Percentiles rank a stretch among this genome's conserved stretches.
phyloP scores from a whole-genome alignment of 2,888 invertebrate genomes.

The Xanthia icteritia region DNA sequence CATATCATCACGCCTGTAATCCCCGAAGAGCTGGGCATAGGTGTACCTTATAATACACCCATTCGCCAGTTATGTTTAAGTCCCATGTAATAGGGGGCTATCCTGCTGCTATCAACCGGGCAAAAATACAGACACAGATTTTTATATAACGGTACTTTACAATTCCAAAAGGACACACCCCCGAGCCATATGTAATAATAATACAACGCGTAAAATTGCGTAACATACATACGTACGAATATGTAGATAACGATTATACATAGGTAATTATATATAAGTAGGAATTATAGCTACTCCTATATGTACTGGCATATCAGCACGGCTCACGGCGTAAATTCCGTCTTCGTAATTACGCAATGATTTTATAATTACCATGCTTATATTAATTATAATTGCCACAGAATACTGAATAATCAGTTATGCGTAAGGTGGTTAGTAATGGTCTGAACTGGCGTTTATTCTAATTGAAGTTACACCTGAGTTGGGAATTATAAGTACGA shows the following conservation, averaged over 20 bases:
- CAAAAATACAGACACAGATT: no score
- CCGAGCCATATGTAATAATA: conserved; percentile 11
- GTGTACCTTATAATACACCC: no score
- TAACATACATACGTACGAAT: conserved; percentile 20
- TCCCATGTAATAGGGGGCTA: no score
- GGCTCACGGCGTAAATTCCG: conserved; percentile 23
- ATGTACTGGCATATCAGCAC: conserved; percentile 15
- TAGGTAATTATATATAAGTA: background rate
- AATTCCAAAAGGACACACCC: conserved; percentile 44
- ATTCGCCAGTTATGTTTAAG: no score
- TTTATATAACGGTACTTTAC: background rate
- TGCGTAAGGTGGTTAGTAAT: conserved; percentile 29
- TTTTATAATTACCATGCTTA: conserved; percentile 44
- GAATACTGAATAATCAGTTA: conserved; percentile 40
- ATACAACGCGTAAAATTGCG: conserved; percentile 30
- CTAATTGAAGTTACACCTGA: conserved; percentile 13
- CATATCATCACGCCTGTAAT: background rate
- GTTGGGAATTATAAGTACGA: no score
- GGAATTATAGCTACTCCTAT: background rate
- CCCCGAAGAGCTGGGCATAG: no score
- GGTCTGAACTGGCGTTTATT: conserved; percentile 21
- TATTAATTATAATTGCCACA: conserved; percentile 16
- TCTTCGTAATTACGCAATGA: conserved; percentile 29
- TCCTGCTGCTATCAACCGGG: no score
- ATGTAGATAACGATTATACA: conserved; percentile 33